Evolutionary conservation across 1,140 invertebrate genomes (phyloP).

Genomic region (Calycopis cecrops): DNA sequence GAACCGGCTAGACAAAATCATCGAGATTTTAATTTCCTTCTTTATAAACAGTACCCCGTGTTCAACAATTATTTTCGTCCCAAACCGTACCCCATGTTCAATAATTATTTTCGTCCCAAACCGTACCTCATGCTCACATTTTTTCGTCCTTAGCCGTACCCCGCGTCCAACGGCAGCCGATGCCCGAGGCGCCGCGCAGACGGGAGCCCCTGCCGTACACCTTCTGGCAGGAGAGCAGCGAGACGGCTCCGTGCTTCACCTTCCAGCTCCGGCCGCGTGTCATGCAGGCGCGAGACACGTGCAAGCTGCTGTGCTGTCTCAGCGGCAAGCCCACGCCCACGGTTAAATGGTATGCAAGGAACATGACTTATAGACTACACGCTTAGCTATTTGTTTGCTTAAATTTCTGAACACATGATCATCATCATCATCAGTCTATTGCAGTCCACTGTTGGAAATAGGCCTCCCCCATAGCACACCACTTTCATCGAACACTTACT

Average conservation of each 20-base stretch:
- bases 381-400: not conserved
- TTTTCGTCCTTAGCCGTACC: conserved; percentile 81
- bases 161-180: conserved; percentile 86
- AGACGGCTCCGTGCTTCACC: conserved; percentile 94
- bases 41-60: no score
- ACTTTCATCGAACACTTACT: no score
- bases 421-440: no score
- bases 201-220: conserved; percentile 89
- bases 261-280: conserved; percentile 98
- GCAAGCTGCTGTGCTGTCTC: conserved; percentile 98
- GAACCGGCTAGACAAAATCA: no score
- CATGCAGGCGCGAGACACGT: conserved; percentile 95
- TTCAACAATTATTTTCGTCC: no score
- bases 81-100: no score
- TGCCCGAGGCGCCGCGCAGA: conserved; percentile 84
- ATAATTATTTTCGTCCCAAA: no score
- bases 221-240: conserved; percentile 92
- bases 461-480: no score
- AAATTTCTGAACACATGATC: no score
- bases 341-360: conserved; percentile 71
- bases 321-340: conserved; percentile 95
- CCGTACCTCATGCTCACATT: no score
- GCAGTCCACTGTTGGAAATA: no score
- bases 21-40: no score
- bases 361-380: not conserved